Conservation (phyloP, 2,797 vertebrate genomes). For the Kryptopterus vitreolus region DNA sequence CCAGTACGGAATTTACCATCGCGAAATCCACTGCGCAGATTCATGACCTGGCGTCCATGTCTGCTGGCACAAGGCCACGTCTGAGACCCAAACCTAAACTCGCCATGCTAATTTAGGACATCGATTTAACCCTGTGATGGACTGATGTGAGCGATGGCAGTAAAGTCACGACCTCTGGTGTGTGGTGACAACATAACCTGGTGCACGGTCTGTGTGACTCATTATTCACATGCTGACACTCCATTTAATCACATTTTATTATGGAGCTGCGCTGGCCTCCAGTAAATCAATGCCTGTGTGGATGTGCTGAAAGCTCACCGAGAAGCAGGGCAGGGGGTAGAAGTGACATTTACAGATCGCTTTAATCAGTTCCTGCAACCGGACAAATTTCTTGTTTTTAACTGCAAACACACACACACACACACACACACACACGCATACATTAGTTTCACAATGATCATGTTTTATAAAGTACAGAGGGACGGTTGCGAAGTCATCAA, state of each 20-base stretch:
- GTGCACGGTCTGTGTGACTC: conserved; percentile 50
- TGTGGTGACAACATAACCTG: conserved; percentile 46
- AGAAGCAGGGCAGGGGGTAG: conserved; percentile 5
- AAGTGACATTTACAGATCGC: conserved; percentile 47
- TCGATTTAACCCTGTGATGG: conserved; percentile 40
- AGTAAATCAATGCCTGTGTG: conserved; percentile 55
- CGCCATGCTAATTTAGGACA: conserved; percentile 32
- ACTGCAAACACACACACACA: conserved; percentile 30
- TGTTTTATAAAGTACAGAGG: conserved; percentile 5
- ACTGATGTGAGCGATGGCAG: conserved; percentile 30
- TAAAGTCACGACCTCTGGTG: conserved; percentile 39
- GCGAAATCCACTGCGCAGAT: conserved; percentile 24
- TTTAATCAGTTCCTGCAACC: conserved; percentile 59
- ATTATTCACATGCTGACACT: conserved; percentile 60
- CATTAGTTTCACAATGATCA: not conserved
- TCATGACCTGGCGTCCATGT: conserved; percentile 19
- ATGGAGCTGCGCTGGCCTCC: conserved; percentile 52
- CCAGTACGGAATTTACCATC: conserved; percentile 8
- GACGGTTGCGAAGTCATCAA: not conserved
- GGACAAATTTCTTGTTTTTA: conserved; percentile 33
- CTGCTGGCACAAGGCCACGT: conserved; percentile 36
- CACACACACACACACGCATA: conserved; percentile 4
- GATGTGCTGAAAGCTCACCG: conserved; percentile 40
- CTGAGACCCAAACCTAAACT: conserved; percentile 31
- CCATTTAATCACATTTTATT: conserved; percentile 66